phyloP scores from a whole-genome alignment of 2,113 vertebrate species.

The Oreotrochilus melanogaster region DNA sequence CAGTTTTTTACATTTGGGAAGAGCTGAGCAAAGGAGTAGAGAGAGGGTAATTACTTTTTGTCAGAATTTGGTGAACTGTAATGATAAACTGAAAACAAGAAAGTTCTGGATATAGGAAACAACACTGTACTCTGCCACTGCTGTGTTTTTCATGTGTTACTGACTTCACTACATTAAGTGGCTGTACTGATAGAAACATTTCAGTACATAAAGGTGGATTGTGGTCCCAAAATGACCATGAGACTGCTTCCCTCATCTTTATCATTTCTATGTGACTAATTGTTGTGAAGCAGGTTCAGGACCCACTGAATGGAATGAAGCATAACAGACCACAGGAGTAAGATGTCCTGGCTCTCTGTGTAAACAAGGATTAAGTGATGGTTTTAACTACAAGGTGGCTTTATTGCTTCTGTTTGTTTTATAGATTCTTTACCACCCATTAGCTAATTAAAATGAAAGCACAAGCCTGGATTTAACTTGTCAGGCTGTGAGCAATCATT shows the following conservation, averaged over 20 bases:
- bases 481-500: slow-evolving; percentile 14
- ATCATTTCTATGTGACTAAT: not conserved
- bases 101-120: not conserved
- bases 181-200: not conserved
- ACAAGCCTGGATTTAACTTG: not conserved
- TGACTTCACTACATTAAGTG: not conserved
- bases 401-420: slow-evolving; percentile 15
- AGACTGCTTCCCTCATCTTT: not conserved
- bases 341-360: not conserved
- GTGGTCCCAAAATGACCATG: not conserved
- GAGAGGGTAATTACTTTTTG: not conserved
- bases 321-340: not conserved
- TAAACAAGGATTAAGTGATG: not conserved
- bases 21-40: not conserved
- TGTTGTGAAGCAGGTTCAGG: not conserved
- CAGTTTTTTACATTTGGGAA: not conserved
- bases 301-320: not conserved
- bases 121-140: not conserved
- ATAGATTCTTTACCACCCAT: slow-evolving; percentile 12
- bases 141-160: not conserved
- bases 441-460: slow-evolving; percentile 55
- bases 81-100: not conserved
- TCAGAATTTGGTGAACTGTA: not conserved
- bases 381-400: not conserved
- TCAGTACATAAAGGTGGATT: not conserved